Percentiles rank a stretch among this genome's conserved stretches.
These are phyloP conservation scores for Trichonephila clavata DNA, from an alignment of 1,140 invertebrate species.

Conservation along the genomic window DNA sequence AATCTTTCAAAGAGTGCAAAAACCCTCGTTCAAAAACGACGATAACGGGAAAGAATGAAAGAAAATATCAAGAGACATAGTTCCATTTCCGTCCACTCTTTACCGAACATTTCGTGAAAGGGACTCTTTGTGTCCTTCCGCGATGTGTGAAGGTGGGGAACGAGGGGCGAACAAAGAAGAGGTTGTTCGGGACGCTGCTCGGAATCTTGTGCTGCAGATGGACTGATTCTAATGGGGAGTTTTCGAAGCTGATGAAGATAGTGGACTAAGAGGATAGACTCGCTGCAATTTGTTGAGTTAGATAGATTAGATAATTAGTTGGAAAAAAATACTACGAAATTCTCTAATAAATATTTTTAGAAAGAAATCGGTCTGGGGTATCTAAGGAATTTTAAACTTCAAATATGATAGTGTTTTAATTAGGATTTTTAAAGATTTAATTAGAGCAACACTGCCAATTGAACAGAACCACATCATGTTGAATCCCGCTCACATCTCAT, in stretches of 20 bases:
- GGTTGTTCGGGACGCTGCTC: neutral
- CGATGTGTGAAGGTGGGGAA: slow-evolving; percentile 31
- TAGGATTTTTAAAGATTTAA: neutral
- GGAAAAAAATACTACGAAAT: neutral
- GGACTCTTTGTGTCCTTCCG: neutral
- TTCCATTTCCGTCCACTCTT: slow-evolving; percentile 36
- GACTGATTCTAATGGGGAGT: neutral
- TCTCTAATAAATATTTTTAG: neutral
- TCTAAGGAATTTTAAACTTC: neutral
- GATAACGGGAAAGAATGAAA: neutral
- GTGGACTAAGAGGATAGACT: neutral
- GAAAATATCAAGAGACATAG: neutral
- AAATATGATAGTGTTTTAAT: neutral
- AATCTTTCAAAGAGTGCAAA: neutral
- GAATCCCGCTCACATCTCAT: no score
- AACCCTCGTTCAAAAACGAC: neutral
- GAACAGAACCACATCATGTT: no score
- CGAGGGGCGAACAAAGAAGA: neutral
- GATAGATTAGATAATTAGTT: neutral
- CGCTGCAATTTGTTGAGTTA: neutral
- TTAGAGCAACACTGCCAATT: no score
- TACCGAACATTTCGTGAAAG: neutral
- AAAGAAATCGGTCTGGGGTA: neutral
- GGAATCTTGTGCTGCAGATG: neutral
- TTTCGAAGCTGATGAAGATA: neutral